Conservation (phyloP, 2,888 invertebrate species). For the Clitarchus hookeri region DNA sequence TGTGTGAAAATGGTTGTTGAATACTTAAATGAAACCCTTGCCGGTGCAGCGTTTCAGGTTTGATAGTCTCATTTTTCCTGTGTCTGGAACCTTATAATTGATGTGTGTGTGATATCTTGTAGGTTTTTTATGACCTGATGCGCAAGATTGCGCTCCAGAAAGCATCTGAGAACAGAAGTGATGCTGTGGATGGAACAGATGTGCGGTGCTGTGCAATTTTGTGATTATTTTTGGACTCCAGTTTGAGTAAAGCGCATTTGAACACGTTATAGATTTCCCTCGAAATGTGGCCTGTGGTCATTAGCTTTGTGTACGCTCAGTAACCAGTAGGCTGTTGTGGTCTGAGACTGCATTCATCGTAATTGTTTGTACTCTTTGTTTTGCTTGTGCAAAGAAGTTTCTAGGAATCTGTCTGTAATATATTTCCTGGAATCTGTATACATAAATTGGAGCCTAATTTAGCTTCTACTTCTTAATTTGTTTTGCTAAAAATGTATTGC, state of each 20-base stretch:
- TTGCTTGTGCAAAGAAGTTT: not conserved
- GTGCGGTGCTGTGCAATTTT: slow-evolving; percentile 33
- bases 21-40: too few species aligned
- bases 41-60: too few species aligned
- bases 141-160: slow-evolving; percentile 57
- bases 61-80: too few species aligned
- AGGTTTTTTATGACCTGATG: slow-evolving; percentile 58
- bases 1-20: too few species aligned
- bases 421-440: not conserved
- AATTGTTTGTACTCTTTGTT: not conserved
- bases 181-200: slow-evolving; percentile 32
- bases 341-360: not conserved
- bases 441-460: too few species aligned
- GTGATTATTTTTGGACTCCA: slow-evolving; percentile 28
- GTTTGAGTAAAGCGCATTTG: slow-evolving; percentile 4
- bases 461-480: too few species aligned
- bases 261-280: not conserved
- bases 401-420: not conserved
- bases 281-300: slow-evolving; percentile 3
- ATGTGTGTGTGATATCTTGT: slow-evolving; percentile 30
- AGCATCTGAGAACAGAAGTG: slow-evolving; percentile 35
- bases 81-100: too few species aligned
- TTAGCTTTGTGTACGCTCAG: not conserved
- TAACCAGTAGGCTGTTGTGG: not conserved
- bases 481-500: too few species aligned